These are phyloP conservation scores for Litocranius walleri DNA, from an alignment of 2,113 vertebrate species.

Conservation along the genomic window DNA sequence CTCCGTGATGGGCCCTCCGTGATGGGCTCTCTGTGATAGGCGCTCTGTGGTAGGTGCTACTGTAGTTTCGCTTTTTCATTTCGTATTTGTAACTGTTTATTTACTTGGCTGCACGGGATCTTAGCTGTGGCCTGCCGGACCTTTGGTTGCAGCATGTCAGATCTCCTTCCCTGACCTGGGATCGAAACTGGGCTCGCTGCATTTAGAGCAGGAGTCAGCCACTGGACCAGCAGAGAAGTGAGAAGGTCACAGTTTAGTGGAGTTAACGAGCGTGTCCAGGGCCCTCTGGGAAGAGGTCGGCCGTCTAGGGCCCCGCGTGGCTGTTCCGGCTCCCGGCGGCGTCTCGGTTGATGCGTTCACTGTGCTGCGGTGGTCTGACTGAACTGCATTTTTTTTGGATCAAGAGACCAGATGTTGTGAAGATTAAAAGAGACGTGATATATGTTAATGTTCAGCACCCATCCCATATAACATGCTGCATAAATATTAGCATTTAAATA, in stretches of 20 bases:
- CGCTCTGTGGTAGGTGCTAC: no score
- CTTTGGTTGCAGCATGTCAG: neutral
- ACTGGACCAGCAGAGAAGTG: neutral
- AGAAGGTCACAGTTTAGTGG: neutral
- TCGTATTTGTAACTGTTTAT: neutral
- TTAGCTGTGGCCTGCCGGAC: fast-evolving
- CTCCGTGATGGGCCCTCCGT: fast-evolving
- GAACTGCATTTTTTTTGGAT: neutral
- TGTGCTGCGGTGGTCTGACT: neutral
- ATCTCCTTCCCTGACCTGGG: neutral
- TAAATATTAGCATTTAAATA: neutral
- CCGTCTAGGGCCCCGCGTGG: no score
- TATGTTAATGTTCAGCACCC: neutral
- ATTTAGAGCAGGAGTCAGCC: neutral
- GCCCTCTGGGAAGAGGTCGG: no score
- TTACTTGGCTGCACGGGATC: neutral
- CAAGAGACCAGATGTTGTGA: neutral
- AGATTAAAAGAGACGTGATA: neutral
- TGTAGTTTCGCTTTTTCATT: no score
- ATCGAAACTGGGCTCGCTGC: neutral
- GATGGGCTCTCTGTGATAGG: fast-evolving
- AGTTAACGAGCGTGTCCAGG: neutral
- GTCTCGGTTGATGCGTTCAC: neutral
- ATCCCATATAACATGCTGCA: neutral
- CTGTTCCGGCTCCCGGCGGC: no score